Evolutionary conservation across 2,888 invertebrate genomes (phyloP).

Genomic region (Caenorhabditis afra): DNA sequence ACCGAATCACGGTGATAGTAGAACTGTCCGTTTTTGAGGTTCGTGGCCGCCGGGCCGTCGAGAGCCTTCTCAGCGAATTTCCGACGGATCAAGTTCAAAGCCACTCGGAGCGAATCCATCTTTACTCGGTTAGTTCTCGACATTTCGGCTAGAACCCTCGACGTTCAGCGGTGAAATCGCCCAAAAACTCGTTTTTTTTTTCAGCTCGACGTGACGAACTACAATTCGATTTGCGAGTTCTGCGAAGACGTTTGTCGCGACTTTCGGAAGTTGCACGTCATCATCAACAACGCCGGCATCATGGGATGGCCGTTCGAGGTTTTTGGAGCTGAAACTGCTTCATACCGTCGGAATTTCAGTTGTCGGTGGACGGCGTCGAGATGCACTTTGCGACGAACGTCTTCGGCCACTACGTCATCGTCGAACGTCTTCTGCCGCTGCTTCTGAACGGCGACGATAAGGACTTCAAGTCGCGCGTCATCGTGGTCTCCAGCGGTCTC

Average conservation of each 20-base stretch:
- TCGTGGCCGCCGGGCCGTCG: constrained; percentile 58
- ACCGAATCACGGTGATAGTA: too few species aligned
- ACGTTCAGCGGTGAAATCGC: too few species aligned
- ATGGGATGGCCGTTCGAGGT: constrained; percentile 82
- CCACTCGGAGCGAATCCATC: constrained; percentile 47
- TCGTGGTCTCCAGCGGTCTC: constrained; percentile 81
- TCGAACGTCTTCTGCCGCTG: constrained; percentile 67
- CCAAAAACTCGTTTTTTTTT: constrained; percentile 7
- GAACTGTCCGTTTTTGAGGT: constrained; percentile 41
- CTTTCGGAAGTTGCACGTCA: constrained; percentile 84
- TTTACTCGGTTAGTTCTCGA: constrained; percentile 38
- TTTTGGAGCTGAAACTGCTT: background rate
- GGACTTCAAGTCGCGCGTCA: constrained; percentile 81
- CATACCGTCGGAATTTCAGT: constrained; percentile 82
- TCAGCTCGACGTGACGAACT: constrained; percentile 69
- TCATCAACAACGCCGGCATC: constrained; percentile 90
- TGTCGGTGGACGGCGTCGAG: constrained; percentile 86
- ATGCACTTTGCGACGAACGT: constrained; percentile 90
- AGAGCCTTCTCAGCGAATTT: constrained; percentile 24
- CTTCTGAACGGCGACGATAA: constrained; percentile 85
- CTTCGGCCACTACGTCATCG: constrained; percentile 90
- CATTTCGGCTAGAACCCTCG: too few species aligned
- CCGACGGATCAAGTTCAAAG: constrained; percentile 22
- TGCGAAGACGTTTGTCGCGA: constrained; percentile 53
- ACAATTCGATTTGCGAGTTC: constrained; percentile 62